Evolutionary conservation across 2,888 invertebrate species (phyloP), one percentile per base, ranked within the genome.

Genomic region (Leptothorax acervorum): DNA sequence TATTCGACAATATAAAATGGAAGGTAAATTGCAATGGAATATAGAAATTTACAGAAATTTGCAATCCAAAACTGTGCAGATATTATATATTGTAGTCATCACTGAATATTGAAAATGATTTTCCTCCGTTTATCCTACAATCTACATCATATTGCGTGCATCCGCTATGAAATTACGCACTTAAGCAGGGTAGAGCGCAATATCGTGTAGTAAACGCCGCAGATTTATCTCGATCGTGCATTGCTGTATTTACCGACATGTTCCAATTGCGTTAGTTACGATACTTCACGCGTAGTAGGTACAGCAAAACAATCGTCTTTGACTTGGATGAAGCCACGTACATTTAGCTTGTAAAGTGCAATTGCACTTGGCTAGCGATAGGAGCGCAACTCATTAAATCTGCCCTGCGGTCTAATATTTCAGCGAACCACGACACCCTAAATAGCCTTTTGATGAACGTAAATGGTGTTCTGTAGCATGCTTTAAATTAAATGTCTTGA

Each of bases 141-240:
- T 23, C 23, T 23, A 35, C 35, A 28, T 70, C 60, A 57, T 53
- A 53, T 70, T 39, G 48, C 11, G 15, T 60, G 12, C 35, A 60
- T 70, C 45, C 79, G 23, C 39, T 70, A 55, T 70, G 79, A 55
- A 81, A 81, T 81, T 81, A 60, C 48, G 51, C 60, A 62, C 79
- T 81, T 71, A 81, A 81, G 35, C 60, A 39, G 39, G 71, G 51
- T 62, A 23, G 70, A 62, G 51, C 39, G 28, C 35, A 70, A 79
- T 79, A 35, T 28, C 48, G 68, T 79, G 57, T 31, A 53, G 65
- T 42, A 55, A 70, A 12, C 48, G 39, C 60, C 48, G 35, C 70
- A 81, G 71, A 81, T 81, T 81, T 81, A 81, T 81, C 79, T 70
- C 60, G 71, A 81, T 81, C 70, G 79, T 51, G 39, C 23, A 70